phyloP scores from a whole-genome alignment of 2,113 vertebrate species.

The Pelvicachromis taeniatus region DNA sequence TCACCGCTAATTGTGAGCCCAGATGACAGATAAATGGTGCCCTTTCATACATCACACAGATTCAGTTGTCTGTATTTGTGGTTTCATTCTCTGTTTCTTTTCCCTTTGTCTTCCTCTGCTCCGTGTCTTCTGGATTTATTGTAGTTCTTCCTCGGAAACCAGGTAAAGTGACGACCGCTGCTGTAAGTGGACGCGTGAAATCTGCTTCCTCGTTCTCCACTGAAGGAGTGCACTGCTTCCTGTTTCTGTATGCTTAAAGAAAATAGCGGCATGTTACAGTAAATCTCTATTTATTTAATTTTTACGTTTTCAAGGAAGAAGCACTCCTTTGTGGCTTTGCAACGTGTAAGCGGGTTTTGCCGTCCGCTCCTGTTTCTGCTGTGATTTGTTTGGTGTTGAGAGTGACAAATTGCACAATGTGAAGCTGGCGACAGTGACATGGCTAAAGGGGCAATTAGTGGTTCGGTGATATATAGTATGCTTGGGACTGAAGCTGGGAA shows the following conservation, averaged over 20 bases:
- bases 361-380: slow-evolving; percentile 31
- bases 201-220: slow-evolving; percentile 41
- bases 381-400: slow-evolving; percentile 50
- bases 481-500: slow-evolving; percentile 33
- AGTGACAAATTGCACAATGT: slow-evolving; percentile 44
- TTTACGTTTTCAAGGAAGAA: not conserved
- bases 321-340: slow-evolving; percentile 32
- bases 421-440: slow-evolving; percentile 30
- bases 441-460: slow-evolving; percentile 40
- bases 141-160: slow-evolving; percentile 99
- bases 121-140: slow-evolving; percentile 75
- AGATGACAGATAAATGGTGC: not conserved
- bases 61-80: slow-evolving; percentile 42
- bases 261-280: not conserved
- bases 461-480: slow-evolving; percentile 16
- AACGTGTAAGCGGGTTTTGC: slow-evolving; percentile 58
- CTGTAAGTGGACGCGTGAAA: slow-evolving; percentile 50
- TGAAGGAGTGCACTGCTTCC: not conserved
- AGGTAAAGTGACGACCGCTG: slow-evolving; percentile 87
- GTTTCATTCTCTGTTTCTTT: slow-evolving; percentile 66
- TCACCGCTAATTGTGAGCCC: slow-evolving; percentile 7
- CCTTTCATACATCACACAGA: not conserved
- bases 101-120: slow-evolving; percentile 69
- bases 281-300: not conserved
- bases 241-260: not conserved